phyloP scores from a whole-genome alignment of 2,113 vertebrate genomes.

The Tonatia bakeri region DNA sequence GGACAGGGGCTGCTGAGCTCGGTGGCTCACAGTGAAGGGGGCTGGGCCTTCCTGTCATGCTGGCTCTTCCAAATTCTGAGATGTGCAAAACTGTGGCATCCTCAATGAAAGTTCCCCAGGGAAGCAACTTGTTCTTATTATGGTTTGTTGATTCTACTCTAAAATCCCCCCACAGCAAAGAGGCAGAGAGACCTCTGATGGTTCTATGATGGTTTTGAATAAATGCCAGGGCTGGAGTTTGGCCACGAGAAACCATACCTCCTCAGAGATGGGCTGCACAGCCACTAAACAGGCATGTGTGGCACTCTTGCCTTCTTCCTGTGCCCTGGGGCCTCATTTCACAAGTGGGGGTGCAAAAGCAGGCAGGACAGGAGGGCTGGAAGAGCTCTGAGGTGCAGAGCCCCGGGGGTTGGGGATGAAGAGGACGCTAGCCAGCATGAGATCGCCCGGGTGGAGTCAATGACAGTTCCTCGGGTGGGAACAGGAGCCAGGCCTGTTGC shows the following conservation, averaged over 20 bases:
- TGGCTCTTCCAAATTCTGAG: neutral
- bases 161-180: neutral
- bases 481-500: accelerated
- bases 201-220: neutral
- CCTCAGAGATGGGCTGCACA: neutral
- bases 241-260: neutral
- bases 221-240: neutral
- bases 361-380: neutral
- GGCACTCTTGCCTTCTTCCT: neutral
- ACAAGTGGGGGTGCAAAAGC: neutral
- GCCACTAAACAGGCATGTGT: neutral
- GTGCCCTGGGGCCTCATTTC: neutral
- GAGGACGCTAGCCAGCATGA: accelerated
- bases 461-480: neutral
- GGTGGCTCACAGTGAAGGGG: neutral
- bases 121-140: neutral
- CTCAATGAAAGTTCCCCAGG: neutral
- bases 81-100: neutral
- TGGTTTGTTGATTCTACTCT: neutral
- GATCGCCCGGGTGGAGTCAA: accelerated
- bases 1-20: neutral
- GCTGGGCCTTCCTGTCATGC: neutral
- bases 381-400: neutral
- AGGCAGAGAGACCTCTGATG: neutral
- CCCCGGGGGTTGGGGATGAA: neutral